phyloP scores from a whole-genome alignment of 2,888 invertebrate species.

The Apantesis nais region DNA sequence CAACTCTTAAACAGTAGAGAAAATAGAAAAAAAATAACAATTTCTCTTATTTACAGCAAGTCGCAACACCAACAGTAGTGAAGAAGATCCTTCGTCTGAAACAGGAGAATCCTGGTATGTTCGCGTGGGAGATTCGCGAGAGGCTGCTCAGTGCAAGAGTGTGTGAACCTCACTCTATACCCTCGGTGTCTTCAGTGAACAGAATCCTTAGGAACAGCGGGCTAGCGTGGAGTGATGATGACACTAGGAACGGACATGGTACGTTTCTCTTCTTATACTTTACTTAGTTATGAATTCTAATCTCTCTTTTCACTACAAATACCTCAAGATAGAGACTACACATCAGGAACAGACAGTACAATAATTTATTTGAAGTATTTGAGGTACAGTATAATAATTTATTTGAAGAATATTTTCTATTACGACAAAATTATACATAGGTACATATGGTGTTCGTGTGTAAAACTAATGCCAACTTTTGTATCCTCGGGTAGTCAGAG shows the following conservation, averaged over 20 bases:
- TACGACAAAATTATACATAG: too few relatives aligned
- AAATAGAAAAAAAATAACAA: neutral
- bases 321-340: too few relatives aligned
- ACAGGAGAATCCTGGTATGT: slow-evolving; percentile 97
- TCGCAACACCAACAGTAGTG: slow-evolving; percentile 97
- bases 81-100: slow-evolving; percentile 97
- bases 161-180: slow-evolving; percentile 95
- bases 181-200: slow-evolving; percentile 97
- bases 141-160: slow-evolving; percentile 95
- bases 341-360: too few relatives aligned
- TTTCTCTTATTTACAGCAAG: slow-evolving; percentile 89
- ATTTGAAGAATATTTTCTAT: too few relatives aligned
- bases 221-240: slow-evolving; percentile 89
- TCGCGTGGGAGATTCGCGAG: slow-evolving; percentile 98
- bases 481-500: too few relatives aligned
- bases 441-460: too few relatives aligned
- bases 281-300: neutral
- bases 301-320: neutral
- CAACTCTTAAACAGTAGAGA: neutral
- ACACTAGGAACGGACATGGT: slow-evolving; percentile 75
- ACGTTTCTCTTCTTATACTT: slow-evolving; percentile 19
- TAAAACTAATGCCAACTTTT: too few relatives aligned
- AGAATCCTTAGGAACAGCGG: slow-evolving; percentile 95
- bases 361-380: too few relatives aligned
- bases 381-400: too few relatives aligned